Evolutionary conservation across 2,797 vertebrate genomes (phyloP), one percentile per base, ranked within the genome.

Genomic region (Eulemur albifrons): DNA sequence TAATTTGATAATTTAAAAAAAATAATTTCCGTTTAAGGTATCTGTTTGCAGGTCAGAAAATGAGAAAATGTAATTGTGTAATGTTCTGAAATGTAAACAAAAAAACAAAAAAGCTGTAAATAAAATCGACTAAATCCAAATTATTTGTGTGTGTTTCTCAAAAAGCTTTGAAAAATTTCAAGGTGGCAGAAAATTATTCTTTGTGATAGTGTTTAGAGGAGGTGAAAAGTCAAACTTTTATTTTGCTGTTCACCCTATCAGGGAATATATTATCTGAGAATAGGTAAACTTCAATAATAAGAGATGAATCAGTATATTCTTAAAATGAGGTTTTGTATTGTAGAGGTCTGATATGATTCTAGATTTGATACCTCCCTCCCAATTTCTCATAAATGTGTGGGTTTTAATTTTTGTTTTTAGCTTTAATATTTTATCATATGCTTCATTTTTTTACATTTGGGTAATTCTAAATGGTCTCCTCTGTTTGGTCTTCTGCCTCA

Each of bases 31-130:
- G 0, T 98, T 98, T 98, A 99, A 99, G 99, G 98, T 99, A 99
- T 99, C 99, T 99, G 99, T 99, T 99, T 99, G 99, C 99, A 99
- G 99, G 99, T 99, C 99, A 99, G 99, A 99, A 99, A 99, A 99
- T 98, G 98, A 99, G 98, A 99, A 99, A 98, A 98, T 99, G 98
- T 99, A 98, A 98, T 98, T 99, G 98, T 99, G 98, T 99, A 98
- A 98, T 99, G 98, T 98, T 98, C 98, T 99, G 98, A 98, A 99
- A 99, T 99, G 98, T 99, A 99, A 97, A 98, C 98, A 98, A 98
- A 94, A 98, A 97, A 98, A 98, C 50, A 63, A 52, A 27, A 48
- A 98, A 99, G 97, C 94, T 99, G 99, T 99, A 99, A 99, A 99
- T 99, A 99, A 99, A 99, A 99, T 98, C 88, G 91, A 99, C 98